Evolutionary conservation across 2,797 vertebrate genomes (phyloP), one percentile per base, ranked within the genome.

Genomic region (Thaleichthys pacificus): DNA sequence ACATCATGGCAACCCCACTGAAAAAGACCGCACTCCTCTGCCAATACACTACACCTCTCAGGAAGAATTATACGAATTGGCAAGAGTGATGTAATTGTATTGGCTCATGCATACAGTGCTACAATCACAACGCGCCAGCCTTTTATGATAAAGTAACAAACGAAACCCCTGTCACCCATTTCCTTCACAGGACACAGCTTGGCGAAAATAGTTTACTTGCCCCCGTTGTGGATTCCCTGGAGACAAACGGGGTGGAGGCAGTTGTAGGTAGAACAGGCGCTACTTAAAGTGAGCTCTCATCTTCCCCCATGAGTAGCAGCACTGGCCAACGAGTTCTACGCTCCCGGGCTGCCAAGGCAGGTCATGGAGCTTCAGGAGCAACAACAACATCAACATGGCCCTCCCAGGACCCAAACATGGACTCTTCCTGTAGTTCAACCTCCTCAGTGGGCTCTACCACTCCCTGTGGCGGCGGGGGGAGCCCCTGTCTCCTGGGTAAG

Each of bases 251-350:
- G 67, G 70, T 49, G 70, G 68, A 70, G 77, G 74, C 70, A 68
- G 63, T 64, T 19, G 63, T 54, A 61, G 57, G 64, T 28, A 68
- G 65, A 68, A 35, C 24, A 51, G 26, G 69, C 4, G 69, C 63
- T 58, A 70, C 49, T 22, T 24, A 14, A 47, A 32, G 15, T 32
- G 35, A 38, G 19, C 60, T 11, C 49, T 26, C 61, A 19, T 51
- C 58, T 67, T 64, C 68, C 70, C 75, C 91, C 88, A 95, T 94
- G 94, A 94, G 92, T 75, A 76, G 70, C 67, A 71, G 70, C 90
- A 91, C 68, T 87, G 93, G 51, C 75, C 80, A 78, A 3, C 82
- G n/a, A 92, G 82, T 84, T 56, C 61, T 51, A 24, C 70, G 70
- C 38, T 64, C 61, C 61, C 28, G 49, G 26, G 49, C 26, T 14